Base-by-base conservation (phyloP, 2,113 vertebrate species). In the Spea multiplicata region DNA sequence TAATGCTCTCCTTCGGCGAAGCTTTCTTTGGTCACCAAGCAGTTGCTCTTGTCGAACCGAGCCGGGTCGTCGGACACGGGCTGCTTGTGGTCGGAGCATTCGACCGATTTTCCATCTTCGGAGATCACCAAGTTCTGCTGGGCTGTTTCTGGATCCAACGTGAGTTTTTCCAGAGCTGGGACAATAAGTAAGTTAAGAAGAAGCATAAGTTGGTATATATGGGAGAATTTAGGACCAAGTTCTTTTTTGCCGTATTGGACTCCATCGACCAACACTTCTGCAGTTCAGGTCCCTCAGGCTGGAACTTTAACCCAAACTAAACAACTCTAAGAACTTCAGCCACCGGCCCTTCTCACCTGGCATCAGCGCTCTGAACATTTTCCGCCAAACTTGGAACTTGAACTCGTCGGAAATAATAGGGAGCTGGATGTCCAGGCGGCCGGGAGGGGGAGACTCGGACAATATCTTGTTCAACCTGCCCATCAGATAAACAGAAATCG, bases 11-110 rank as follows among this genome's bases (percentile, higher is more conserved):
- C 92, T 0, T 86, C 85, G 0, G 85, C 85, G 62, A 94, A 93
- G 76, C 85, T 87, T 80, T 94, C 88, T 45, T 46, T 80, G 16
- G 93, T 90, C 84, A 97, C 90, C 59, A 94, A 87, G 3, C 94
- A 94, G 80, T 95, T 91, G 4, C 93, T 91, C 80, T 91, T 94
- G 88, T 96, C 95, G 17, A 96, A 97, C 82, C 94, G 93, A 50
- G 83, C 84, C 0, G 89, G 80, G 16, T 97, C 94, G 0, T 86
- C 81, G 4, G 92, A 88, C 0, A 92, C 91, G 79, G 84, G 78
- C 3, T 84, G 83, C 80, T 89, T 89, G 75, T 89, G 88, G 46
- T 90, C 88, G 0, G 78, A 81, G 49, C 89, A 90, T 65, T 89
- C 87, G 70, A 88, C 88, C 0, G 84, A 76, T 73, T 81, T 86